A percentile compares a stretch with the other conserved stretches of the same genome.
phyloP scores from a whole-genome alignment of 2,113 vertebrate species.

The Acrocephalus arundinaceus region DNA sequence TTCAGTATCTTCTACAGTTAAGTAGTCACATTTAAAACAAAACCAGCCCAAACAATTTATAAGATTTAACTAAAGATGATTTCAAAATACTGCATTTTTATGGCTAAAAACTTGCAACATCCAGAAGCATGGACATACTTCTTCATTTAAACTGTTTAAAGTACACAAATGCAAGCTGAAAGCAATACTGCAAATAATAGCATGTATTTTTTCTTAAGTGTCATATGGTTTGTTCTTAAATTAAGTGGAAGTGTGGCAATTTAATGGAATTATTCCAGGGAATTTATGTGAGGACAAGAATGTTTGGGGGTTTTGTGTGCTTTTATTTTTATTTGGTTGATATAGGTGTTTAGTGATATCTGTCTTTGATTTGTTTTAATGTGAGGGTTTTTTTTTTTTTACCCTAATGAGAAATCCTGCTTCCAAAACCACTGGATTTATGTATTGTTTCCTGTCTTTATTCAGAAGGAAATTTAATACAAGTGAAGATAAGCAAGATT shows the following conservation, averaged over 20 bases:
- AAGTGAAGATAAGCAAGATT: not conserved
- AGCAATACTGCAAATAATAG: not conserved
- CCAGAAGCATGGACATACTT: not conserved
- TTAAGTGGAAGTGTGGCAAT: not conserved
- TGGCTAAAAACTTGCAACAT: not conserved
- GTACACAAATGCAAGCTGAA: not conserved
- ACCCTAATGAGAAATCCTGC: not conserved
- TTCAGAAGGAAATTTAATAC: not conserved
- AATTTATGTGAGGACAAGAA: not conserved
- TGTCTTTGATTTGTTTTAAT: not conserved
- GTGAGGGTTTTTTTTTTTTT: not conserved
- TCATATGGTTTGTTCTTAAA: not conserved
- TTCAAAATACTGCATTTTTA: not conserved
- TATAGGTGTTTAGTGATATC: not conserved
- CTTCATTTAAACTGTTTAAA: not conserved
- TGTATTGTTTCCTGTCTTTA: not conserved
- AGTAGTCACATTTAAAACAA: not conserved
- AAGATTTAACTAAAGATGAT: not conserved
- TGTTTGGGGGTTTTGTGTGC: fast-evolving
- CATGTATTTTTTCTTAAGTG: not conserved
- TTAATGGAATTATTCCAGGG: not conserved
- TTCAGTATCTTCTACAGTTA: not conserved
- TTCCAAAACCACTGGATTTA: not conserved
- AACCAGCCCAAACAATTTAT: not conserved
- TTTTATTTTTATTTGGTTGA: not conserved